A percentile compares a stretch with the other conserved stretches of the same genome.
These are phyloP conservation scores for Heterotis niloticus DNA, from an alignment of 2,113 vertebrate genomes.

Conservation along the genomic window DNA sequence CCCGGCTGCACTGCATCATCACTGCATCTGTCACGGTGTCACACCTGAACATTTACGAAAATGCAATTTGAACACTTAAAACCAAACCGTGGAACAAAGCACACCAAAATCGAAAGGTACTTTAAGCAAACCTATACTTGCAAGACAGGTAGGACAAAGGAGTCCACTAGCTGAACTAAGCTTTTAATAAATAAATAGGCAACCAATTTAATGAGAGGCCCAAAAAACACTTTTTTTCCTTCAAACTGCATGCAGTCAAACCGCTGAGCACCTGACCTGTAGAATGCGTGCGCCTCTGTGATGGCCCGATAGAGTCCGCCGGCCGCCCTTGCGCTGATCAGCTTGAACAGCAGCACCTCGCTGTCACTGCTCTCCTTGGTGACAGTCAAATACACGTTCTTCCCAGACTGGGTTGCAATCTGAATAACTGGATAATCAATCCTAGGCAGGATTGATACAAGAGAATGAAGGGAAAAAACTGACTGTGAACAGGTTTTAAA, in stretches of 20 bases:
- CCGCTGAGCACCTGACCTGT: conserved; percentile 66
- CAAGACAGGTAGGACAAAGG: no score
- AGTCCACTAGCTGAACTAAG: no score
- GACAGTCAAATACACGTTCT: conserved; percentile 90
- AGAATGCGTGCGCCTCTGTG: conserved; percentile 95
- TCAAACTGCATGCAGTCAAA: no score
- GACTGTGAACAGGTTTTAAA: neutral
- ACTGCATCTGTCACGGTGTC: conserved; percentile 94
- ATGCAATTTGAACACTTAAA: no score
- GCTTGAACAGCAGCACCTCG: conserved; percentile 86
- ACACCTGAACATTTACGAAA: conserved; percentile 76
- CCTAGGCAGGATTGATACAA: conserved; percentile 44
- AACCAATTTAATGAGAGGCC: no score
- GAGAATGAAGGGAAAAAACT: neutral
- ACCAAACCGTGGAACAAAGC: no score
- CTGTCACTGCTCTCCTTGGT: conserved; percentile 93
- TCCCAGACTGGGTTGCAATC: conserved; percentile 96
- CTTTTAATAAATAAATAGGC: no score
- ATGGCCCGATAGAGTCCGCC: conserved; percentile 93
- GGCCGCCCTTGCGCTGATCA: conserved; percentile 92
- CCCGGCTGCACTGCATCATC: conserved; percentile 98
- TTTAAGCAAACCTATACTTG: no score
- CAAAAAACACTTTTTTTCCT: no score
- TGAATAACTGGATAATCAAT: conserved; percentile 93
- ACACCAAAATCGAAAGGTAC: no score